These are phyloP conservation scores for Cassiopea xamachana DNA, from an alignment of 30 jellyfish, hydroid and myxozoan genomes.

Conservation along the genomic window DNA sequence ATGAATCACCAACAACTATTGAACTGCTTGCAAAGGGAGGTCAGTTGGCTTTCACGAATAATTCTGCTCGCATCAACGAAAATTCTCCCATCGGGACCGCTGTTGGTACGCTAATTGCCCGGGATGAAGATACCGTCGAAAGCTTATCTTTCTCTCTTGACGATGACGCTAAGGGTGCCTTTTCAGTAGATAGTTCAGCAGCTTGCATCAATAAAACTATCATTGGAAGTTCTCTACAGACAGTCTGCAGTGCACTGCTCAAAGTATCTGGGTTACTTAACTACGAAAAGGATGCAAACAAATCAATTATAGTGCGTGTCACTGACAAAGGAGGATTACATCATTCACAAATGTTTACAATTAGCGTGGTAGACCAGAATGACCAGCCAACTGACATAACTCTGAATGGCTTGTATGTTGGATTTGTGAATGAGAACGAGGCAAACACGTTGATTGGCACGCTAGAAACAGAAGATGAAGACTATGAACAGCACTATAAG, in stretches of 20 bases:
- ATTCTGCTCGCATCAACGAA: constrained; percentile 73
- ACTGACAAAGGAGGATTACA: constrained; percentile 75
- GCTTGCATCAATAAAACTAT: constrained; percentile 34
- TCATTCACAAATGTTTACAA: constrained; percentile 50
- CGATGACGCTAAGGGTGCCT: constrained; percentile 43
- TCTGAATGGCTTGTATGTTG: constrained; percentile 69
- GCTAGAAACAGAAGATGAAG: constrained; percentile 79
- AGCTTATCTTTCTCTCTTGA: constrained; percentile 63
- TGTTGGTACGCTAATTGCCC: constrained; percentile 79
- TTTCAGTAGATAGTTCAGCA: constrained; percentile 33
- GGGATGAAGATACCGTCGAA: constrained; percentile 80
- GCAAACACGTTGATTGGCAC: constrained; percentile 51
- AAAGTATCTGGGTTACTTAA: constrained; percentile 59
- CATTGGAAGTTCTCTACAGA: constrained; percentile 15
- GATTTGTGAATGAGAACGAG: constrained; percentile 74
- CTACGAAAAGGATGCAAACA: constrained; percentile 51
- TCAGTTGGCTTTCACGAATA: constrained; percentile 58
- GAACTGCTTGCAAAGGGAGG: constrained; percentile 56
- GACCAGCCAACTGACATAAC: constrained; percentile 83
- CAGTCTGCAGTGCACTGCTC: constrained; percentile 51
- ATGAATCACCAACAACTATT: constrained; percentile 87
- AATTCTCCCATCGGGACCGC: constrained; percentile 67
- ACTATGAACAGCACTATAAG: constrained; percentile 35
- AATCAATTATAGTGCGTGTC: constrained; percentile 64
- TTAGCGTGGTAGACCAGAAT: constrained; percentile 62